A percentile compares a stretch with the other conserved stretches of the same genome.
Evolutionary conservation across 2,113 vertebrate species (phyloP).

Genomic region (Heliornis fulica): DNA sequence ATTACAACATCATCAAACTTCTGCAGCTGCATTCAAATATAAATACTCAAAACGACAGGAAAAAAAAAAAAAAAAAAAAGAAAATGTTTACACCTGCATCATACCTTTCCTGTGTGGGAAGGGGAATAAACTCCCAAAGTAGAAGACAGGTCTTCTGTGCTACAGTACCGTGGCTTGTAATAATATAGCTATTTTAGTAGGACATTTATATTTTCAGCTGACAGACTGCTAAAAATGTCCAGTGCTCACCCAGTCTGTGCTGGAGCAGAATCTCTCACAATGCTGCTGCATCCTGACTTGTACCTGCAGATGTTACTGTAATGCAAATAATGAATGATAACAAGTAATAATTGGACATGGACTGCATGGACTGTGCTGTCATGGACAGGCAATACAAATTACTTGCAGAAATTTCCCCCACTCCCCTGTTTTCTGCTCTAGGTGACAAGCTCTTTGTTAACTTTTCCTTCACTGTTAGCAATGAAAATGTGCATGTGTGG

Average conservation of each 20-base stretch:
- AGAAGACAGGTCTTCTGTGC: not conserved
- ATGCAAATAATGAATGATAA: conserved; percentile 27
- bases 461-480: conserved; percentile 67
- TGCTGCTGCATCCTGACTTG: not conserved
- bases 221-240: not conserved
- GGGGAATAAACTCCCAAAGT: not conserved
- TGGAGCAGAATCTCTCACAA: not conserved
- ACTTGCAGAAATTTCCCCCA: conserved; percentile 1
- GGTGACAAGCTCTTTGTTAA: conserved; percentile 82
- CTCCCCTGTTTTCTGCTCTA: conserved; percentile 72
- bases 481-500: conserved; percentile 33
- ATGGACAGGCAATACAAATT: not conserved
- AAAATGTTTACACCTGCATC: not conserved
- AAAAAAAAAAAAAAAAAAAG: too few species aligned
- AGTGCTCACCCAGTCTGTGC: not conserved
- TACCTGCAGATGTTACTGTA: not conserved
- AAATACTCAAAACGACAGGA: not conserved
- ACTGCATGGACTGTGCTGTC: not conserved
- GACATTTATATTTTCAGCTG: not conserved
- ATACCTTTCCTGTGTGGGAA: not conserved
- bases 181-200: not conserved
- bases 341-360: conserved; percentile 30
- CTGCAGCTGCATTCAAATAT: not conserved
- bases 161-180: not conserved
- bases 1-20: not conserved